Evolutionary conservation across 2,113 vertebrate genomes (phyloP), one percentile per base, ranked within the genome.

Genomic region (Psilopsiagon aurifrons): DNA sequence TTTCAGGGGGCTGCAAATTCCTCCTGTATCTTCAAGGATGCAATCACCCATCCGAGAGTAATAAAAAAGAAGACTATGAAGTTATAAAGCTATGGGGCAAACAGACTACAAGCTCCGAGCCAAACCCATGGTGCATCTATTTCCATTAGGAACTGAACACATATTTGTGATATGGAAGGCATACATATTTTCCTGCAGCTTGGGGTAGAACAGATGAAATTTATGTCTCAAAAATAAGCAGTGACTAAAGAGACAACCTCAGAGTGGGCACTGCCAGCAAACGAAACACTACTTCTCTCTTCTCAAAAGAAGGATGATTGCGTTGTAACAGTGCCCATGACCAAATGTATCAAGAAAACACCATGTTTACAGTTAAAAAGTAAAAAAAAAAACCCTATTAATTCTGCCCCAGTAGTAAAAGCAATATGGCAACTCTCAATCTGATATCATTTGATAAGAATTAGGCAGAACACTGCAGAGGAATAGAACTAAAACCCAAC

Each of bases 121-220:
- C 86, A 64, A 94, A 92, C 43, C 41, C 41, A 67, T 9, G 57
- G 41, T 54, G 52, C 57, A 27, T 84, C 86, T 49, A 49, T 69
- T 93, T 89, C 88, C 86, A 81, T 60, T 83, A 93, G 77, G 83
- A 96, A 93, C 95, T 88, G 69, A 94, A 51, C 14, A 76, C 80
- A 5, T 82, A 66, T 88, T 41, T 87, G 37, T 76, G 46, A 44
- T 76, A 29, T 0, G 68, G 83, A 79, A 81, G 19, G 18, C 2
- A 19, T 7, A 55, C 35, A 25, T 6, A 35, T 75, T 84, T 76
- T 49, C 33, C 83, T 86, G 62, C 20, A 91, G 10, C 20, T 28
- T 85, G 49, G 47, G 8, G 17, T 74, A 23, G n/a, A 84, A 94
- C 79, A 89, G 49, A 64, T 35, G 6, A 88, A 92, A 73, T 46